Evolutionary conservation across 1,140 invertebrate species (phyloP).

Genomic region (Nephila pilipes): DNA sequence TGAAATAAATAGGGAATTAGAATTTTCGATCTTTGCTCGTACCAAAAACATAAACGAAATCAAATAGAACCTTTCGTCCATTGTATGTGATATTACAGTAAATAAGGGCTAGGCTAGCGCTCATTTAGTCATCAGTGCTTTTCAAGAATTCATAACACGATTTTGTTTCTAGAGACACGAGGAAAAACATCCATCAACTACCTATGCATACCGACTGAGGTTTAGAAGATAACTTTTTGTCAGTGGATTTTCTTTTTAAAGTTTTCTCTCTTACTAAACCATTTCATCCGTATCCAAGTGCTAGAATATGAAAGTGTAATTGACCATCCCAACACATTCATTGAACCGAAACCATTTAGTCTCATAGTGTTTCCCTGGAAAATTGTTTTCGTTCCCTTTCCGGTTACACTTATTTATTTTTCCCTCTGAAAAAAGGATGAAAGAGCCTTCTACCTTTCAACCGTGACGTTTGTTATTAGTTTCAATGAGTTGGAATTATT

Average conservation of each 20-base stretch:
- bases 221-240: slow-evolving; percentile 4
- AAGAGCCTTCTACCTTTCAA: neutral
- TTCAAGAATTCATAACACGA: neutral
- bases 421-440: neutral
- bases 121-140: neutral
- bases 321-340: slow-evolving; percentile 8
- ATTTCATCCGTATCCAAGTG: slow-evolving; percentile 29
- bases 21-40: too few species aligned
- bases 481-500: slow-evolving; percentile 12
- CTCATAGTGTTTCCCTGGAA: neutral
- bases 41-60: too few species aligned
- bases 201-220: neutral
- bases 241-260: neutral
- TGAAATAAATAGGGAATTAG: too few species aligned
- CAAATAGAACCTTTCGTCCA: neutral
- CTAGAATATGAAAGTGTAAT: slow-evolving; percentile 46
- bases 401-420: slow-evolving; percentile 18
- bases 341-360: slow-evolving; percentile 29
- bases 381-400: slow-evolving; percentile 43
- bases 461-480: slow-evolving; percentile 25
- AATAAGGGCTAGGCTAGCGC: neutral
- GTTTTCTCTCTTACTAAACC: slow-evolving; percentile 7
- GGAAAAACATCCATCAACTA: slow-evolving; percentile 2
- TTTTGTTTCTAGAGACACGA: neutral
- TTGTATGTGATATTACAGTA: neutral